Evolutionary conservation across 2,797 vertebrate species (phyloP), one percentile per base, ranked within the genome.

Genomic region (Lateolabrax maculatus): DNA sequence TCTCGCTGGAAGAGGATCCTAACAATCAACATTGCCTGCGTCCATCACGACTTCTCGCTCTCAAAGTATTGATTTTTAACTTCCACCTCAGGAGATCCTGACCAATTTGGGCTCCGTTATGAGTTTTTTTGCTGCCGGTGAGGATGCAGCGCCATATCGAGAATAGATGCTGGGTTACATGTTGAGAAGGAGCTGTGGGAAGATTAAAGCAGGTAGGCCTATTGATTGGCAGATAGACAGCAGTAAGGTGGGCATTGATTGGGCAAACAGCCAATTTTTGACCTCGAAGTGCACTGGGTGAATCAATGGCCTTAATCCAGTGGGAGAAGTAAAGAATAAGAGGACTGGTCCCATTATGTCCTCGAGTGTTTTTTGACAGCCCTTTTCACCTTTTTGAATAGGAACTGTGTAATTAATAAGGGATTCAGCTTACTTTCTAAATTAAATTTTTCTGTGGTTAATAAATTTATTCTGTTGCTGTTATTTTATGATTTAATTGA

Each of bases 161-260:
- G 81, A 79, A 69, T 49, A 5, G 66, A 69, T 58, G 48, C 79
- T 18, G 73, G 70, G 72, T 27, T 74, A 16, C 79, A 79, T 71
- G 77, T 76, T 63, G 78, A 65, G 49, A 44, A 19, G 75, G 51
- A 79, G 81, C 67, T 74, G 53, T 61, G 25, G 69, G 48, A 43
- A 88, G 92, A 94, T 92, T 91, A 92, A 79, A 93, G 85, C 86
- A 79, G 82, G 80, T 91, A 87, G 74, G 23, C 46, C 16, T 85
- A 95, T 95, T 89, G 93, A 94, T 88, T 80, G 86, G 75, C 23
- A 53, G 81, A 83, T 23, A 85, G 80, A 46, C 75, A 41, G 86
- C 85, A 51, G 89, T 80, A 41, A 89, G 91, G 81, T 81, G 84
- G 79, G 12, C 72, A 94, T 93, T 84, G 94, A 95, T 94, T 86